Percentiles rank a stretch among this genome's conserved stretches.
Conservation (phyloP, 2,888 invertebrate species). For the Nymphalis urticae region DNA sequence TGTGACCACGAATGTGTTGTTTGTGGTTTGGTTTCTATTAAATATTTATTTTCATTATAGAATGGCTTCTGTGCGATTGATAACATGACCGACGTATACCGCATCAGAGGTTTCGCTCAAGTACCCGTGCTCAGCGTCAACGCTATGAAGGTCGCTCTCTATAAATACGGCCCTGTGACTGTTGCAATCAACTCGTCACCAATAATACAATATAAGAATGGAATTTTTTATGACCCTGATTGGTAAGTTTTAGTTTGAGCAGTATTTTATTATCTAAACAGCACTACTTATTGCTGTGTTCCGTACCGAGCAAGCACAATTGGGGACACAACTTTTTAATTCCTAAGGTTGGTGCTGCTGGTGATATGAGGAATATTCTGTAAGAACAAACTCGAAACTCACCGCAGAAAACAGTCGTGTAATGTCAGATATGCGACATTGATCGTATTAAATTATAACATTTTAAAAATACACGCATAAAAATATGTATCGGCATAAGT, state of each 20-base stretch:
- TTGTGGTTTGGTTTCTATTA: background rate
- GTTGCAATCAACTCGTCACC: conserved; percentile 44
- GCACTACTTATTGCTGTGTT: background rate
- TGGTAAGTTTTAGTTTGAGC: conserved; percentile 47
- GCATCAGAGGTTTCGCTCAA: conserved; percentile 49
- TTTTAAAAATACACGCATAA: too few species aligned
- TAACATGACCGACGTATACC: conserved; percentile 47
- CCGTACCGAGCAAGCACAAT: too few species aligned
- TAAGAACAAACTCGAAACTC: too few species aligned
- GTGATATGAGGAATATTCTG: too few species aligned
- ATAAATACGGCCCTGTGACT: conserved; percentile 54
- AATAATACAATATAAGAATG: conserved; percentile 50
- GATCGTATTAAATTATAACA: too few species aligned
- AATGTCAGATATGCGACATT: too few species aligned
- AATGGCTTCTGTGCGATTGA: conserved; percentile 49
- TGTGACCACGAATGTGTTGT: too few species aligned
- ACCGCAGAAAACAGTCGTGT: too few species aligned
- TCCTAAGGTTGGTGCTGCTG: too few species aligned
- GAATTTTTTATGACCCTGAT: conserved; percentile 51
- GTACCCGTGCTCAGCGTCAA: conserved; percentile 49
- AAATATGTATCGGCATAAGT: too few species aligned
- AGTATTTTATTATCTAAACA: background rate
- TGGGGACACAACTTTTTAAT: too few species aligned
- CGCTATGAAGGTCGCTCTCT: conserved; percentile 52
- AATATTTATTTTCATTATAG: conserved; percentile 38